Conservation (phyloP, 1,140 invertebrate species). For the Rhyacophila brunnea region DNA sequence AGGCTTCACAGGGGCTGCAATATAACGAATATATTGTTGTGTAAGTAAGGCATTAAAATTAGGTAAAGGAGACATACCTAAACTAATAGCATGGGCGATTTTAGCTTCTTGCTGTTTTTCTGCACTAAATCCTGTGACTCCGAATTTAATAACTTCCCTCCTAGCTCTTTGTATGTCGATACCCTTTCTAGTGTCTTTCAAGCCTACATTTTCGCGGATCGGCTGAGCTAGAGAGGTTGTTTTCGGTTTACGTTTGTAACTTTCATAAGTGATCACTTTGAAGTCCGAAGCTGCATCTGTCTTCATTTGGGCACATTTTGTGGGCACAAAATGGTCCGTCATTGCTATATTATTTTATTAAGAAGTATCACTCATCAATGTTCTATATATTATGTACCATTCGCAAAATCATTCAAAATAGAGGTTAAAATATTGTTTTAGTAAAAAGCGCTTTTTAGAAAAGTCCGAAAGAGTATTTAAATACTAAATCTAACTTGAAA, state of each 20-base stretch:
- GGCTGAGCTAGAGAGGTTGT: background rate
- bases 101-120: constrained; percentile 58
- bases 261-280: constrained; percentile 11
- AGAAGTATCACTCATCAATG: too few relatives aligned
- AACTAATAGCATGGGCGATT: constrained; percentile 58
- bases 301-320: constrained; percentile 10
- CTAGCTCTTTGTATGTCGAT: constrained; percentile 59
- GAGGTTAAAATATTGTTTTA: too few relatives aligned
- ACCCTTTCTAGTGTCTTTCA: constrained; percentile 21
- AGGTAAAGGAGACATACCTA: constrained; percentile 47
- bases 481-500: too few relatives aligned
- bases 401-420: too few relatives aligned
- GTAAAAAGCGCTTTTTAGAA: too few relatives aligned
- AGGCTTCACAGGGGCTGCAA: too few relatives aligned
- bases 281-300: constrained; percentile 11
- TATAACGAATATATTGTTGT: too few relatives aligned
- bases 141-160: constrained; percentile 66
- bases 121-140: constrained; percentile 59
- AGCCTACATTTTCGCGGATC: background rate
- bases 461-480: too few relatives aligned
- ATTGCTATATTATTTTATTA: too few relatives aligned
- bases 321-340: constrained; percentile 9
- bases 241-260: constrained; percentile 13
- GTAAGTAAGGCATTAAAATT: too few relatives aligned
- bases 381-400: too few relatives aligned